Evolutionary conservation across 2,888 invertebrate species (phyloP), one percentile per base, ranked within the genome.

Genomic region (Seladonia tumulorum): DNA sequence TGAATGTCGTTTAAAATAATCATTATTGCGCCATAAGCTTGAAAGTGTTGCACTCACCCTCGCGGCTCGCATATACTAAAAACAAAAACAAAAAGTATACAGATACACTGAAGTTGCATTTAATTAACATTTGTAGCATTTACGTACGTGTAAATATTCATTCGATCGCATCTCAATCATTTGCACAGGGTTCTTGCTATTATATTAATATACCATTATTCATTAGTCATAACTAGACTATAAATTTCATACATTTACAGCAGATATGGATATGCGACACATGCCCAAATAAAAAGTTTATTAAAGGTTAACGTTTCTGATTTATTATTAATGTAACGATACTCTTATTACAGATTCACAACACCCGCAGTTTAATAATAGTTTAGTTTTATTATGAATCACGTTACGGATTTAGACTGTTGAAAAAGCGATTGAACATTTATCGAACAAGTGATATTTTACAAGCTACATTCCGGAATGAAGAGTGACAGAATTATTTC

Each of bases 61-160:
- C 68, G 35, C 35, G 35, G 68, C 39, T 68, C 39, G 68, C 68
- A 68, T 68, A 22, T 68, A 68, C 68, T 68, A 68, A 68, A 60
- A 29, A 66, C 35, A 1, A 35, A 66, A 25, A 63, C 35, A 5
- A 35, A 53, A 22, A 22, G 63, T 63, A 29, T 70, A 45, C 39
- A 5, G n/a, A 39, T 42, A 57, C 57, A 14, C 42, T 70, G 7
- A 25, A n/a, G 70, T 70, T 42, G 42, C 70, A 25, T 25, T 70
- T 70, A 2, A 39, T 70, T 70, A 39, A 70, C 42, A 63, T 57
- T n/a, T 12, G n/a, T 57, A 57, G n/a, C n/a, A 57, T 57, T n/a
- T 57, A 57, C 29, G 29, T 29, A 7, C 29, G 29, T 63, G 63
- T 42, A 70, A 42, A 70, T 70, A 70, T 14, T 70, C 68, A 42